Conservation (phyloP, 2,888 invertebrate species). For the Zootermopsis nevadensis region DNA sequence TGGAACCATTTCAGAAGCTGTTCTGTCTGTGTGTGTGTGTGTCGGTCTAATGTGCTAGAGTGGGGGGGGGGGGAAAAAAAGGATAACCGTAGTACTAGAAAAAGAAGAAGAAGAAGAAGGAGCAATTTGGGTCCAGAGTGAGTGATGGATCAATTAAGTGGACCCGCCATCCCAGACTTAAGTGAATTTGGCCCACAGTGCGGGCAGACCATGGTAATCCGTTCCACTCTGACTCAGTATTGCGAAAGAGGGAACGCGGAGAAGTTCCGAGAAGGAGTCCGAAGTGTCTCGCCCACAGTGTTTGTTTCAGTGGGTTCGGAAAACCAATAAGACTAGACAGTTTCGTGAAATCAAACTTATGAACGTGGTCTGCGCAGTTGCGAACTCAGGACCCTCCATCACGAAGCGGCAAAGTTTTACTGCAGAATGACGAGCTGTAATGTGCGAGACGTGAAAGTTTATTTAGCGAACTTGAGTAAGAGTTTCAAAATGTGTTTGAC, state of each 20-base stretch:
- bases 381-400: too few species aligned
- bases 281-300: background rate
- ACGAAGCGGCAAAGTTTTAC: too few species aligned
- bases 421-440: too few species aligned
- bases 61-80: too few species aligned
- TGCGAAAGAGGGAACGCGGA: background rate
- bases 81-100: conserved; percentile 16
- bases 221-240: background rate
- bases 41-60: background rate
- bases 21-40: background rate
- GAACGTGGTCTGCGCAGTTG: too few species aligned
- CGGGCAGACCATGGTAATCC: conserved; percentile 10
- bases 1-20: background rate
- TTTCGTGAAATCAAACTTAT: background rate
- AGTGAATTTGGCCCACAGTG: conserved; percentile 20
- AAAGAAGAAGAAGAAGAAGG: conserved; percentile 10
- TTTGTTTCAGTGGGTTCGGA: background rate
- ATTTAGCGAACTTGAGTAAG: too few species aligned
- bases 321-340: background rate
- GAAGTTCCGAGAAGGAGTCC: background rate
- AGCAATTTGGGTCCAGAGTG: conserved; percentile 27
- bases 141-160: conserved; percentile 31
- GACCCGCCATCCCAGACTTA: conserved; percentile 24
- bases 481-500: too few species aligned
- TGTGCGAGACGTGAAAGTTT: too few species aligned